Evolutionary conservation across 1,140 invertebrate genomes (phyloP).

Genomic region (Galendromus occidentalis): DNA sequence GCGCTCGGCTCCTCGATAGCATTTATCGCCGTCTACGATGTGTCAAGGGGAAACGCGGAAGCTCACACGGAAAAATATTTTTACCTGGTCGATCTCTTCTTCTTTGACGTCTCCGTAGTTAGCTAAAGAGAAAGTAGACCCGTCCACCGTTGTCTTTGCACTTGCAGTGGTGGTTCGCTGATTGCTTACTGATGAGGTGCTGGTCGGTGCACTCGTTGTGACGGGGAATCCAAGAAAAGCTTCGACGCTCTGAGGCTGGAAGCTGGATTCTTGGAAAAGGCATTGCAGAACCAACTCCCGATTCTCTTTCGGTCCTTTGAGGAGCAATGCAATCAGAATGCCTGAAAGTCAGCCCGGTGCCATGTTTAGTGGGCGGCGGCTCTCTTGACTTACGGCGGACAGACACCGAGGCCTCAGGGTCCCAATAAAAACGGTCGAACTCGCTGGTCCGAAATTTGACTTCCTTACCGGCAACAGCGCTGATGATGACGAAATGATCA

Average conservation of each 20-base stretch:
- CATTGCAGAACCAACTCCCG: background rate
- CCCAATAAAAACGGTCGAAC: too few species aligned
- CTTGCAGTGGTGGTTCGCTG: background rate
- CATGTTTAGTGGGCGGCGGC: background rate
- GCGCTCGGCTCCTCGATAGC: too few species aligned
- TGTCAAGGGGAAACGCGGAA: too few species aligned
- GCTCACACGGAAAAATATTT: too few species aligned
- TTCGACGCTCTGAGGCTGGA: background rate
- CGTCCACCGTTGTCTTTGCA: background rate
- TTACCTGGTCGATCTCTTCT: constrained; percentile 10
- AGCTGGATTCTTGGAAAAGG: background rate
- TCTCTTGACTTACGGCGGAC: too few species aligned
- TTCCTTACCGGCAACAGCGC: constrained; percentile 34
- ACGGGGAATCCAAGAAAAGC: constrained; percentile 14
- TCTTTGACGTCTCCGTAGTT: constrained; percentile 10
- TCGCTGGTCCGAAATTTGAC: too few species aligned
- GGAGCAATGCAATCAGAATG: constrained; percentile 40
- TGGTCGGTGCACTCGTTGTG: constrained; percentile 34
- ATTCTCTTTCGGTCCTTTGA: constrained; percentile 26
- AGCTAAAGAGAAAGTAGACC: constrained; percentile 10
- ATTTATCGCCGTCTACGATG: too few species aligned
- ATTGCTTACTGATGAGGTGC: background rate
- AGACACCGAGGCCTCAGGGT: too few species aligned
- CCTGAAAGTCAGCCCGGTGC: constrained; percentile 25
- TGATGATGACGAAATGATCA: constrained; percentile 47